These are phyloP conservation scores for Agrochola litura DNA, from an alignment of 2,888 invertebrate genomes.

Conservation along the genomic window DNA sequence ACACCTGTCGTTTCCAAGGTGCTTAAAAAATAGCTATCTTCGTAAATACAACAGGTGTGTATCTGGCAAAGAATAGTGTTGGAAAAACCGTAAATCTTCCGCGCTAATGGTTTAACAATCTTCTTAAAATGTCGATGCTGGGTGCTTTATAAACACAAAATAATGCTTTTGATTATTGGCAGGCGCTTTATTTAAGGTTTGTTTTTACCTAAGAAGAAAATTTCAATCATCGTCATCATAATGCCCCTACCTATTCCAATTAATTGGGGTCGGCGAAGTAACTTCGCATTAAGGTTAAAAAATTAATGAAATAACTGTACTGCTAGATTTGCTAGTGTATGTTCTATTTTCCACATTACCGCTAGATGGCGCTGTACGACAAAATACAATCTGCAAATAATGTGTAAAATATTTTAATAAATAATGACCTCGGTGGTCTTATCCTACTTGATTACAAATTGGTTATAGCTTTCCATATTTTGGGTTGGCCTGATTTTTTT, in stretches of 20 bases:
- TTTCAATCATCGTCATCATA: not conserved
- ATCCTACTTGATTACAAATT: constrained; percentile 56
- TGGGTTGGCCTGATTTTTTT: constrained; percentile 51
- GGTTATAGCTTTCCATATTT: constrained; percentile 44
- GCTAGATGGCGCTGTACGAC: constrained; percentile 46
- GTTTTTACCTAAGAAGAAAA: not conserved
- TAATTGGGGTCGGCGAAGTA: not conserved
- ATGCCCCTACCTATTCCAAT: not conserved
- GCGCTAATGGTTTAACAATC: constrained; percentile 19
- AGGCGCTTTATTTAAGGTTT: not conserved
- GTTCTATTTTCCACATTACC: constrained; percentile 1
- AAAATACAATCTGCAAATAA: not conserved
- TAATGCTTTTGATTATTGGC: not conserved
- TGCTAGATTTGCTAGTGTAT: not conserved
- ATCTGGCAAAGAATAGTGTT: constrained; percentile 18
- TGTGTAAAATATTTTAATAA: constrained; percentile 9
- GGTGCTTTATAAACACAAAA: not conserved
- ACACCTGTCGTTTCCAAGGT: constrained; percentile 52
- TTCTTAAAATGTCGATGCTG: constrained; percentile 12
- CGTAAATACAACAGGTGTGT: constrained; percentile 42
- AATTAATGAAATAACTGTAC: not conserved
- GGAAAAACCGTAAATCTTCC: constrained; percentile 34
- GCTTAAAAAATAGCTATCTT: constrained; percentile 11
- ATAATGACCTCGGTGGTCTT: constrained; percentile 44
- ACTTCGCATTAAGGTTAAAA: not conserved